These are phyloP conservation scores for Apeltes quadracus DNA, from an alignment of 2,113 vertebrate species.

Conservation along the genomic window DNA sequence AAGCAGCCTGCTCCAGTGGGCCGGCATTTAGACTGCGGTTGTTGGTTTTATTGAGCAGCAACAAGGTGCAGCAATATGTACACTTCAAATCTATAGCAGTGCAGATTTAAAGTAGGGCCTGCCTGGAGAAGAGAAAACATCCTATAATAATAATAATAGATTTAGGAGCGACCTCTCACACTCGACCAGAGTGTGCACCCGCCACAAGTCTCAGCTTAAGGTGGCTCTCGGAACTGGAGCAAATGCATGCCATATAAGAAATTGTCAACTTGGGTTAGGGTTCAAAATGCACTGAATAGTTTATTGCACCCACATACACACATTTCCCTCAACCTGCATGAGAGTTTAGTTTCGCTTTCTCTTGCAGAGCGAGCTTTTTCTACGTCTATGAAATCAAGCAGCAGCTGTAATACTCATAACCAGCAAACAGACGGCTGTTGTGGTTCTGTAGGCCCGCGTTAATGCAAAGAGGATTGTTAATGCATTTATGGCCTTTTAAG, in stretches of 20 bases:
- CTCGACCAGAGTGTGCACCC: neutral
- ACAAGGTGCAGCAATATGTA: neutral
- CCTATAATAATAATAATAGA: no score
- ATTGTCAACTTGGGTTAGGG: neutral
- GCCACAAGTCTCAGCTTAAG: neutral
- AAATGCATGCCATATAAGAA: neutral
- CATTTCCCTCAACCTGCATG: neutral
- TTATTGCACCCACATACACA: neutral
- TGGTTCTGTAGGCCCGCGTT: constrained; percentile 49
- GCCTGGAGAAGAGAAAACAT: constrained; percentile 2
- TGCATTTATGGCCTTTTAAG: constrained; percentile 72
- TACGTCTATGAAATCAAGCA: constrained; percentile 3
- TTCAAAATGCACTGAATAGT: neutral
- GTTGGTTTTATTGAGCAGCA: constrained; percentile 10
- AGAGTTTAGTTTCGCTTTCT: neutral
- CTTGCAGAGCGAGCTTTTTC: neutral
- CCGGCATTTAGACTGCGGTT: constrained; percentile 11
- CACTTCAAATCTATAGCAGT: neutral
- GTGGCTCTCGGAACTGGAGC: neutral
- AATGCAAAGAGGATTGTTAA: constrained; percentile 67
- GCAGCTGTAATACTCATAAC: constrained; percentile 33
- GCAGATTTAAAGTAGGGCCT: neutral
- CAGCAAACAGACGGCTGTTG: constrained; percentile 55
- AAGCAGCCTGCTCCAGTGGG: neutral
- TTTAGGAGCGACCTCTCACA: neutral